Conservation (phyloP, 2,113 vertebrate species). For the Scatophagus argus region DNA sequence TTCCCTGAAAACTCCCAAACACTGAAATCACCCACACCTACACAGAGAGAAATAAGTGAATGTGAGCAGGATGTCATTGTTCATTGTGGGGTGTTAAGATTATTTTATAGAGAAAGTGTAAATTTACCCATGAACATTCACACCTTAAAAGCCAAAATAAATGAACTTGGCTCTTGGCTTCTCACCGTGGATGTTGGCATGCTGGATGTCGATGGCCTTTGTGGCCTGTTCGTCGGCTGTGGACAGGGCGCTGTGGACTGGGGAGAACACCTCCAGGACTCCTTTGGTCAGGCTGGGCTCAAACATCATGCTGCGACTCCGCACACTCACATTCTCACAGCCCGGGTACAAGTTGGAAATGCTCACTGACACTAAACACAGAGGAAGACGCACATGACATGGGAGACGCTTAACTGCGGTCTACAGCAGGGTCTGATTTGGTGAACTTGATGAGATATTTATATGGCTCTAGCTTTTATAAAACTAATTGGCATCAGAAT, state of each 20-base stretch:
- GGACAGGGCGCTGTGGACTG: conserved; percentile 84
- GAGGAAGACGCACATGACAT: conserved; percentile 21
- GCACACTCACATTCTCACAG: conserved; percentile 97
- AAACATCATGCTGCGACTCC: conserved; percentile 99
- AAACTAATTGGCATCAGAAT: neutral
- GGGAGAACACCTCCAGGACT: conserved; percentile 93
- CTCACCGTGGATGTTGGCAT: conserved; percentile 88
- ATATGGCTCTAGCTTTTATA: too few relatives aligned
- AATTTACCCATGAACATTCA: neutral
- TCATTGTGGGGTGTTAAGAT: too few relatives aligned
- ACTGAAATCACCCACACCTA: conserved; percentile 96
- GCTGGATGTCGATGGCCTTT: conserved; percentile 92
- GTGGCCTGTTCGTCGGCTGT: conserved; percentile 90
- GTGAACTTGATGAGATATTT: neutral
- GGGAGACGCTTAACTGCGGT: neutral
- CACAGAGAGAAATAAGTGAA: neutral
- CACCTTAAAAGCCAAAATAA: neutral
- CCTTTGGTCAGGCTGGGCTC: conserved; percentile 98
- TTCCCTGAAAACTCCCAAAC: conserved; percentile 99
- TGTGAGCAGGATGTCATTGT: neutral
- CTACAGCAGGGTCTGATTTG: neutral
- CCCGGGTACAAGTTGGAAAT: conserved; percentile 96
- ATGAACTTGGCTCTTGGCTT: neutral
- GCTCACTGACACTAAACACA: conserved; percentile 91
- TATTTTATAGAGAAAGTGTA: too few relatives aligned